phyloP scores from a whole-genome alignment of 2,888 invertebrate genomes.

The Polyploca ridens region DNA sequence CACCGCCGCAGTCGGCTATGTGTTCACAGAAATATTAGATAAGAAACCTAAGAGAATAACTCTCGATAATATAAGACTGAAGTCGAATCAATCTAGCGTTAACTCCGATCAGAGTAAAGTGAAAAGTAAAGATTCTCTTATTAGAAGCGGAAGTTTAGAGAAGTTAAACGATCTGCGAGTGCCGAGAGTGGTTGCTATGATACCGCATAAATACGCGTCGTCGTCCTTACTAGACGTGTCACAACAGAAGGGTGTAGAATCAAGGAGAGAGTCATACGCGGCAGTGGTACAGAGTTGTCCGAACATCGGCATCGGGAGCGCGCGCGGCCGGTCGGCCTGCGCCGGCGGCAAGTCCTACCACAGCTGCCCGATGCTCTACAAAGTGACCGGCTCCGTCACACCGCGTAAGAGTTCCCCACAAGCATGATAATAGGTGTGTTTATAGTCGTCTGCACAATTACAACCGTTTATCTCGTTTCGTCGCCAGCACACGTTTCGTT shows the following conservation, averaged over 20 bases:
- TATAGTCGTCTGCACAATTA: slow-evolving; percentile 57
- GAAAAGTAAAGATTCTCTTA: slow-evolving; percentile 50
- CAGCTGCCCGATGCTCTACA: slow-evolving; percentile 40
- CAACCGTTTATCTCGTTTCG: slow-evolving; percentile 31
- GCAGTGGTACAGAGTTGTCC: slow-evolving; percentile 60
- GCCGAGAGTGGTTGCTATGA: slow-evolving; percentile 46
- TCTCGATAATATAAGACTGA: slow-evolving; percentile 70
- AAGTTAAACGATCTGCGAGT: slow-evolving; percentile 40
- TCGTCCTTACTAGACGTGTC: slow-evolving; percentile 33
- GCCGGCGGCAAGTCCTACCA: slow-evolving; percentile 29
- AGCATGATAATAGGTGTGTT: slow-evolving; percentile 80
- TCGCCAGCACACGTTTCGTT: slow-evolving; percentile 27
- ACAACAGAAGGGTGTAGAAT: slow-evolving; percentile 2
- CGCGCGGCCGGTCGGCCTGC: slow-evolving; percentile 44
- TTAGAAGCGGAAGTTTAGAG: slow-evolving; percentile 53
- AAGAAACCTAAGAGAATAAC: slow-evolving; percentile 79
- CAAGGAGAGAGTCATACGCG: slow-evolving; percentile 35
- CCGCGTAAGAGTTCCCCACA: slow-evolving; percentile 69
- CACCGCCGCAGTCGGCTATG: slow-evolving; percentile 50
- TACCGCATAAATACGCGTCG: slow-evolving; percentile 36
- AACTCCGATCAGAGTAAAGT: slow-evolving; percentile 47
- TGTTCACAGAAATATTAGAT: slow-evolving; percentile 81
- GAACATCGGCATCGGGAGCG: slow-evolving; percentile 50
- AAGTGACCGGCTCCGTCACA: slow-evolving; percentile 31
- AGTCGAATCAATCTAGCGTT: slow-evolving; percentile 60